Percentiles rank a stretch among this genome's conserved stretches.
Evolutionary conservation across 2,797 vertebrate genomes (phyloP).

Genomic region (Periparus ater): DNA sequence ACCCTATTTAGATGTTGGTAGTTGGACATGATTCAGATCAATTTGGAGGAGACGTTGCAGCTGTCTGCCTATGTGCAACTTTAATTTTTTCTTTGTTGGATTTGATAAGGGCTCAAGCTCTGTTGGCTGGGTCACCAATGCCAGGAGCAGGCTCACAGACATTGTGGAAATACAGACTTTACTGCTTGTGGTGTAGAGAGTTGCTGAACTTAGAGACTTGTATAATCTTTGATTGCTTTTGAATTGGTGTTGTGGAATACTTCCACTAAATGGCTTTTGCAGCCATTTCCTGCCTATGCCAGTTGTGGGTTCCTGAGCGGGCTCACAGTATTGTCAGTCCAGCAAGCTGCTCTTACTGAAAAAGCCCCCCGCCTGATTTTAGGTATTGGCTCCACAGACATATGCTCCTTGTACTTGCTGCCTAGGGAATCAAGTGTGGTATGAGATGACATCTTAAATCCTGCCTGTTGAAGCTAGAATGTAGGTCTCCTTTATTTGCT

Average conservation of each 20-base stretch:
- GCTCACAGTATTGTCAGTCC: not conserved
- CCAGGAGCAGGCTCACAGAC: not conserved
- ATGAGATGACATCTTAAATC: not conserved
- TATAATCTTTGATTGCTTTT: not conserved
- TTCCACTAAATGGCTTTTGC: not conserved
- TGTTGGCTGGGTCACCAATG: not conserved
- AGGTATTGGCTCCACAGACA: not conserved
- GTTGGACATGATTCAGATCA: not conserved
- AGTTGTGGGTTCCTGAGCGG: rapidly evolving
- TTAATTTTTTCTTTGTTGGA: not conserved
- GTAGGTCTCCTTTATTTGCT: not conserved
- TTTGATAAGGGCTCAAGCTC: not conserved
- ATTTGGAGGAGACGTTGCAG: not conserved
- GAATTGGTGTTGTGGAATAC: not conserved
- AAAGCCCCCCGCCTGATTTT: not conserved
- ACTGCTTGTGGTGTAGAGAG: not conserved
- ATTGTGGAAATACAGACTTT: not conserved
- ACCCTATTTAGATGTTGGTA: not conserved
- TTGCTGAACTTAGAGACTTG: not conserved
- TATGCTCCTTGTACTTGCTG: not conserved
- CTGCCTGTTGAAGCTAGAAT: not conserved
- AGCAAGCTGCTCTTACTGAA: not conserved
- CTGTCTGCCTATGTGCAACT: not conserved
- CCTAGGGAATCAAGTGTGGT: not conserved
- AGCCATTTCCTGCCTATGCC: not conserved